Evolutionary conservation across 2,888 invertebrate genomes (phyloP), one percentile per base, ranked within the genome.

Genomic region (Cremastinae sp.): DNA sequence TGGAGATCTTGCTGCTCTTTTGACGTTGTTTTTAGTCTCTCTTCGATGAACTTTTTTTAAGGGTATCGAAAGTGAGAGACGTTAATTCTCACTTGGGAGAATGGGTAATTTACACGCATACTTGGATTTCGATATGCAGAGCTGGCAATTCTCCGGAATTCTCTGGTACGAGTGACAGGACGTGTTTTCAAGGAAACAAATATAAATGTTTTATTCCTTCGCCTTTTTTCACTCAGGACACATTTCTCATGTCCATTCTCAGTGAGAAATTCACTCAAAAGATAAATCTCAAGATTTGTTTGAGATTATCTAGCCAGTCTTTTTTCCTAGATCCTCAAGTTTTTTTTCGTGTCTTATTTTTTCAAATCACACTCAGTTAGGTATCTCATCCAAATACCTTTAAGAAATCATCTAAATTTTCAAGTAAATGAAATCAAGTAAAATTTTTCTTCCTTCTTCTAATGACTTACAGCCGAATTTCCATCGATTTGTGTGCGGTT

Each of bases 381-480:
- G 9, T 41, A 2, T 2, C n/a, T n/a, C 10, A 9, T 2, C 2
- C 1, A n/a, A 41, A 41, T 41, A 18, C 16, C 16, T 9, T 12
- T 12, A 45, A 12, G 4, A 12, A 14, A 45, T 12, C n/a, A 12
- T 45, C 4, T 1, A 12, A 45, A 45, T 12, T 12, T n/a, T 45
- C 3, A 9, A 41, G 10, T 10, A 20, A 20, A 20, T 20, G 10
- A 9, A 49, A 9, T 20, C n/a, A 2, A 0, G 12, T 20, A 5
- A 12, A n/a, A 5, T n/a, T 10, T 28, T 2, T 2, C 12, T 2
- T 10, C 10, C n/a, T 37, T 18, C 47, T 51, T 10, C 61, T 73
- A 76, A n/a, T n/a, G 80, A 88, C 88, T 88, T 82, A 89, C 89
- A 89, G 41, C 83, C 76, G 68, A 89, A 89, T 69, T 89, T 89